phyloP scores from a whole-genome alignment of 2,888 invertebrate species.

The Hedya salicella region DNA sequence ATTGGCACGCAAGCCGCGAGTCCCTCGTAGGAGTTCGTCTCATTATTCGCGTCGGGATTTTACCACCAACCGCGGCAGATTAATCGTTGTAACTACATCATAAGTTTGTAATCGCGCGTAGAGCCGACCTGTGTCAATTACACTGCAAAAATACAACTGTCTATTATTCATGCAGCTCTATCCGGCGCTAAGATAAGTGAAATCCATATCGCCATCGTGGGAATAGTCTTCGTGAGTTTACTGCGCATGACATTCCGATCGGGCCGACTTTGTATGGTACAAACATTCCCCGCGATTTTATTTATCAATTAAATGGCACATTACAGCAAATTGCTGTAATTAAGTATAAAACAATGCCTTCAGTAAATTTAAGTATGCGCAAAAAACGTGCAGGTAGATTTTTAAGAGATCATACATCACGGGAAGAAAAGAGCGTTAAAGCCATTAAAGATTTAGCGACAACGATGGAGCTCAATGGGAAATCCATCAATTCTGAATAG shows the following conservation, averaged over 20 bases:
- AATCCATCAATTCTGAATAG: conserved; percentile 55
- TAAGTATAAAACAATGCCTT: conserved; percentile 17
- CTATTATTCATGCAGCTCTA: conserved; percentile 70
- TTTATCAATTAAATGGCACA: conserved; percentile 10
- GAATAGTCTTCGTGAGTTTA: conserved; percentile 45
- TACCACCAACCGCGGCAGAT: conserved; percentile 83
- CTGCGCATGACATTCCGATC: conserved; percentile 36
- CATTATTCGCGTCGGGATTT: conserved; percentile 77
- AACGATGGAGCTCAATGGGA: conserved; percentile 52
- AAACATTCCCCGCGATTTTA: conserved; percentile 5
- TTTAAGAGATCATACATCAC: conserved; percentile 26
- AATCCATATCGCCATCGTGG: conserved; percentile 62
- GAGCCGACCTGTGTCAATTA: conserved; percentile 77
- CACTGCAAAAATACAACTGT: conserved; percentile 75
- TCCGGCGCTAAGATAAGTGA: conserved; percentile 56
- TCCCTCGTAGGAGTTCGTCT: conserved; percentile 68
- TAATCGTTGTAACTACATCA: conserved; percentile 83
- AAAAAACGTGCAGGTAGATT: conserved; percentile 29
- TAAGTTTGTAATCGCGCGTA: conserved; percentile 73
- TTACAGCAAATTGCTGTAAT: conserved; percentile 15
- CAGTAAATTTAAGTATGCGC: conserved; percentile 1
- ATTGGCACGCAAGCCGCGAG: conserved; percentile 78
- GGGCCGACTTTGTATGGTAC: conserved; percentile 10
- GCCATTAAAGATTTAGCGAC: conserved; percentile 51
- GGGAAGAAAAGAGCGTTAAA: conserved; percentile 25